A percentile compares a stretch with the other conserved stretches of the same genome.
Conservation (phyloP, 2,888 invertebrate species). For the Syritta pipiens region DNA sequence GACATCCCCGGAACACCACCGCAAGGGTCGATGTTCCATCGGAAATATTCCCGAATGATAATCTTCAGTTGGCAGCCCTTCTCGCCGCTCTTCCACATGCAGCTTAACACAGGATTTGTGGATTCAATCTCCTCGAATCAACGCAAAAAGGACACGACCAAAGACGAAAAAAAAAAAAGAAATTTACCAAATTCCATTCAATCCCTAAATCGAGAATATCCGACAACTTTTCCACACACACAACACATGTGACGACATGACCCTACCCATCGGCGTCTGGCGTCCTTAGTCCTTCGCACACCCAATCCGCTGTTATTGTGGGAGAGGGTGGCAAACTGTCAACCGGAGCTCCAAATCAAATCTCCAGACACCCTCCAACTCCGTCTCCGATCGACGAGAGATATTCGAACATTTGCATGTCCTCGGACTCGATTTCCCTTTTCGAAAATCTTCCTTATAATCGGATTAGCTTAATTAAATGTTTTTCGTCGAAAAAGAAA, state of each 20-base stretch:
- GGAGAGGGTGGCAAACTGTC: not conserved
- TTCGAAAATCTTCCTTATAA: slow-evolving; percentile 18
- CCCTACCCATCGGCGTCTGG: slow-evolving; percentile 23
- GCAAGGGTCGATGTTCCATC: not conserved
- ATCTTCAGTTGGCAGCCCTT: slow-evolving; percentile 8
- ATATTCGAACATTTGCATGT: slow-evolving; percentile 24
- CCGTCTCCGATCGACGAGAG: slow-evolving; percentile 3
- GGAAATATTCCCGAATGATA: not conserved
- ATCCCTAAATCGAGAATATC: slow-evolving; percentile 4
- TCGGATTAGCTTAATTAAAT: slow-evolving; percentile 50
- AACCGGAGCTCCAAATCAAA: slow-evolving; percentile 19
- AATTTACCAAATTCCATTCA: no score
- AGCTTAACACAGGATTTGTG: slow-evolving; percentile 17
- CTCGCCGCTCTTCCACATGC: not conserved
- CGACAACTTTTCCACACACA: not conserved
- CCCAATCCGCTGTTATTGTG: not conserved
- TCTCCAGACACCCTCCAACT: slow-evolving; percentile 17
- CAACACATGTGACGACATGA: slow-evolving; percentile 14
- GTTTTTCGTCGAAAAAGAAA: slow-evolving; percentile 33
- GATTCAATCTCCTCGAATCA: slow-evolving; percentile 14
- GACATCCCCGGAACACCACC: no score
- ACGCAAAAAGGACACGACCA: not conserved
- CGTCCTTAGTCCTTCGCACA: not conserved
- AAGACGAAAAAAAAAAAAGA: not conserved
- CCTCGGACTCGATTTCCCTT: not conserved